phyloP scores from a whole-genome alignment of 2,113 vertebrate genomes.

The Lampris megalopsis region DNA sequence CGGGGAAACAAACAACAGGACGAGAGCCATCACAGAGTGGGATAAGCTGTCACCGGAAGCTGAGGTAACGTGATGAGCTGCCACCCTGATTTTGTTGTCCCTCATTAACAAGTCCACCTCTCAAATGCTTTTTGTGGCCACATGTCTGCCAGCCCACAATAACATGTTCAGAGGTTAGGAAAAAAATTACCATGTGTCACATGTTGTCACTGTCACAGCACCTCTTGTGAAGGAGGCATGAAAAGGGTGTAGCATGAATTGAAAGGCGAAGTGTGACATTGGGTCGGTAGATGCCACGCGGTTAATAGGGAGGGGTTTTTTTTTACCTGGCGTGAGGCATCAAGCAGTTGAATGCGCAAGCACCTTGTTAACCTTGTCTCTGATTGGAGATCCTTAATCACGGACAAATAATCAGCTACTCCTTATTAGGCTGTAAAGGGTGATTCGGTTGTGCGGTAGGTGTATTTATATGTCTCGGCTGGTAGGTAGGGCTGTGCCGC shows the following conservation, averaged over 20 bases:
- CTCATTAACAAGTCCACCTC: conserved; percentile 71
- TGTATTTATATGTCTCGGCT: not conserved
- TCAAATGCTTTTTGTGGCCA: conserved; percentile 47
- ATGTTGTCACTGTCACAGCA: conserved; percentile 56
- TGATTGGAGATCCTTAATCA: conserved; percentile 65
- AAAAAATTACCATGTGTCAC: conserved; percentile 70
- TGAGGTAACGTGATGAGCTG: conserved; percentile 68
- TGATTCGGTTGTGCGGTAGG: not conserved
- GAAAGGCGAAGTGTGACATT: conserved; percentile 23
- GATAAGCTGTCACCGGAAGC: conserved; percentile 56
- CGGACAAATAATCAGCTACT: conserved; percentile 46
- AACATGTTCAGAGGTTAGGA: conserved; percentile 38
- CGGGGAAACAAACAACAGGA: conserved; percentile 52
- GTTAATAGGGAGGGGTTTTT: conserved; percentile 52
- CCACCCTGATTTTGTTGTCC: conserved; percentile 66
- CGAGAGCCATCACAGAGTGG: conserved; percentile 32
- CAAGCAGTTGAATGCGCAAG: conserved; percentile 29
- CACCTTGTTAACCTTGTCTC: conserved; percentile 69
- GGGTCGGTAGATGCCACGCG: conserved; percentile 5
- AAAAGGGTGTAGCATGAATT: conserved; percentile 44
- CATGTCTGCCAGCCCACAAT: conserved; percentile 37
- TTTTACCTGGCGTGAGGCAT: conserved; percentile 33
- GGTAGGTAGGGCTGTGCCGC: conserved; percentile 6
- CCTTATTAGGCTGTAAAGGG: conserved; percentile 1
- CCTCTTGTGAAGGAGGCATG: conserved; percentile 22